Evolutionary conservation across 1,140 invertebrate genomes (phyloP).

Genomic region (Dryas iulia): DNA sequence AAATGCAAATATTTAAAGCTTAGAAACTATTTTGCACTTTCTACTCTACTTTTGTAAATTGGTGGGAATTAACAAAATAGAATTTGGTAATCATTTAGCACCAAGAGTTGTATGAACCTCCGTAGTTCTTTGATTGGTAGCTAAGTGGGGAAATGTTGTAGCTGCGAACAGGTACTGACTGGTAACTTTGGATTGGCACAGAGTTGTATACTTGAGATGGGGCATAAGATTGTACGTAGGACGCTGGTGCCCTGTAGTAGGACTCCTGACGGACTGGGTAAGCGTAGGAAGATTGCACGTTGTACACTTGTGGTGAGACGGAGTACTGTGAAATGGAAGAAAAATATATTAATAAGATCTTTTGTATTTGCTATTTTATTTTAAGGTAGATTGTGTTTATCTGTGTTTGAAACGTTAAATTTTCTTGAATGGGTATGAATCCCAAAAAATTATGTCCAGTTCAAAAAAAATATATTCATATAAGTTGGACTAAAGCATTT

Average conservation of each 20-base stretch:
- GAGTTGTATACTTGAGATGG: slow-evolving; percentile 7
- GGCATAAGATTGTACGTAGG: slow-evolving; percentile 9
- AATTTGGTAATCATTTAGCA: slow-evolving; percentile 8
- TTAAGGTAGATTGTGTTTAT: too few relatives aligned
- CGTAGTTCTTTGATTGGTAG: slow-evolving; percentile 13
- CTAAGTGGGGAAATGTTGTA: not conserved
- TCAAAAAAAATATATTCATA: too few relatives aligned
- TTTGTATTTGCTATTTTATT: too few relatives aligned
- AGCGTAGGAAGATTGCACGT: slow-evolving; percentile 11
- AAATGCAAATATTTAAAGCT: slow-evolving; percentile 8
- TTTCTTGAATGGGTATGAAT: too few relatives aligned
- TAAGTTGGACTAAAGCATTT: too few relatives aligned
- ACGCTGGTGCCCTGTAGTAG: slow-evolving; percentile 13
- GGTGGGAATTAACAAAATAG: slow-evolving; percentile 4
- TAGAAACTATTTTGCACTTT: not conserved
- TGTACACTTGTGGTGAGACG: slow-evolving; percentile 4
- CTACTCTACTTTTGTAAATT: not conserved
- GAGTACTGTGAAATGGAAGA: slow-evolving; percentile 10
- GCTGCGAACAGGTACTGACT: not conserved
- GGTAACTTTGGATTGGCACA: slow-evolving; percentile 6
- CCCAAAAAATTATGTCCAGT: too few relatives aligned
- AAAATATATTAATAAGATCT: not conserved
- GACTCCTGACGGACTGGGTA: slow-evolving; percentile 17
- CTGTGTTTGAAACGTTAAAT: too few relatives aligned
- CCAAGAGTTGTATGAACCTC: slow-evolving; percentile 23